Base-by-base conservation (phyloP, 1,140 invertebrate species). In the Papilio glaucus region DNA sequence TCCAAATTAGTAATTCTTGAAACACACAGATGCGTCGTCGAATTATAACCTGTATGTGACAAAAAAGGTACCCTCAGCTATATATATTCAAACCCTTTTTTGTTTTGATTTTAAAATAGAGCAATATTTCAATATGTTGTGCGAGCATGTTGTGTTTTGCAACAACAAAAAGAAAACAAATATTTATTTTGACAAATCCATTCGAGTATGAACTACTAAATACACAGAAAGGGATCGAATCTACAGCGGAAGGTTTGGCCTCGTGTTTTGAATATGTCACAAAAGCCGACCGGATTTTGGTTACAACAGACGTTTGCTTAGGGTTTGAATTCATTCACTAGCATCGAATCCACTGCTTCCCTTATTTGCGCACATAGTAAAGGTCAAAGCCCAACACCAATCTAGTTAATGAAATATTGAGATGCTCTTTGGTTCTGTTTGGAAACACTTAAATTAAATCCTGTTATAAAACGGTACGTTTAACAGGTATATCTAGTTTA, bases 261-360 rank as follows among this genome's bases (percentile, higher is more conserved):
- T 49, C 73, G 73, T 74, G 75, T 78, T 79, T 80, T 80, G 76
- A 82, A 82, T 83, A 80, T 65, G 77, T 77, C 74, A 85, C 83
- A 86, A 84, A 81, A 70, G 73, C 62, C 70, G 60, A 71, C 26
- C 60, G 61, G 68, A 80, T 77, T 83, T 87, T 72, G 79, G 82
- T 80, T 84, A 79, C 83, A 72, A 76, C 79, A 72, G 71, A 79
- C 81, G 88, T 90, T 90, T 88, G 83, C 79, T 85, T 90, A 90
- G 88, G 88, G 88, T 79, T 77, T 79, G 81, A 77, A 84, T 80
- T 86, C 83, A 83, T 85, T 89, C 84, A 72, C 81, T 85, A 80
- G 80, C 81, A 84, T 85, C 85, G 45, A 85, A 88, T 89, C 87
- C 84, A 76, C 86, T 81, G 74, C 75, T 83, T 67, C 85, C 83